Evolutionary conservation across 2,888 invertebrate genomes (phyloP).

Genomic region (Agriopis marginaria): DNA sequence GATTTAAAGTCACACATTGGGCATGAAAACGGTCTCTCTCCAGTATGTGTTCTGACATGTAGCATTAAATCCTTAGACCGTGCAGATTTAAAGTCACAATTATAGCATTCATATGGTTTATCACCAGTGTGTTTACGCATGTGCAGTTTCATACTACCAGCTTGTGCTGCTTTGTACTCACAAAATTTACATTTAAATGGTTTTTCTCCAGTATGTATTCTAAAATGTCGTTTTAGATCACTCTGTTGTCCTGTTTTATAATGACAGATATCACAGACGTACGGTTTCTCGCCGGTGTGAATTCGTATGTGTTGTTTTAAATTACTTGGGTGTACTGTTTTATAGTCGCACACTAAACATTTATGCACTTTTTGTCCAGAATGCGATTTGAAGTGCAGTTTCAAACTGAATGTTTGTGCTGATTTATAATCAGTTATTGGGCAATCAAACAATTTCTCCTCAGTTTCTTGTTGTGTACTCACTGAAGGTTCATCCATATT

Average conservation of each 20-base stretch:
- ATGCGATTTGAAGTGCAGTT: neutral
- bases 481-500: constrained; percentile 2
- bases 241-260: constrained; percentile 1
- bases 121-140: constrained; percentile 7
- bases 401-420: neutral
- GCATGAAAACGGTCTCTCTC: constrained; percentile 10
- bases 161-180: constrained; percentile 5
- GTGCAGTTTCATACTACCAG: constrained; percentile 4
- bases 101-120: neutral
- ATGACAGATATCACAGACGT: constrained; percentile 6
- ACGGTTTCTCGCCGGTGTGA: constrained; percentile 9
- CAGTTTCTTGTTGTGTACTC: constrained; percentile 6
- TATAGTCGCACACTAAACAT: neutral
- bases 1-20: constrained; percentile 5
- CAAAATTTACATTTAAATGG: constrained; percentile 1
- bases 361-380: neutral
- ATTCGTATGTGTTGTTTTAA: neutral
- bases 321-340: neutral
- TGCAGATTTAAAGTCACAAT: constrained; percentile 1
- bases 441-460: neutral
- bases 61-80: neutral
- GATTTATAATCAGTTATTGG: constrained; percentile 5
- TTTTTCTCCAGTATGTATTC: constrained; percentile 3
- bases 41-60: constrained; percentile 6
- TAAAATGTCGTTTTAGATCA: constrained; percentile 5